Conservation (phyloP, 2,113 vertebrate species). For the Todiramphus saurophagus region DNA sequence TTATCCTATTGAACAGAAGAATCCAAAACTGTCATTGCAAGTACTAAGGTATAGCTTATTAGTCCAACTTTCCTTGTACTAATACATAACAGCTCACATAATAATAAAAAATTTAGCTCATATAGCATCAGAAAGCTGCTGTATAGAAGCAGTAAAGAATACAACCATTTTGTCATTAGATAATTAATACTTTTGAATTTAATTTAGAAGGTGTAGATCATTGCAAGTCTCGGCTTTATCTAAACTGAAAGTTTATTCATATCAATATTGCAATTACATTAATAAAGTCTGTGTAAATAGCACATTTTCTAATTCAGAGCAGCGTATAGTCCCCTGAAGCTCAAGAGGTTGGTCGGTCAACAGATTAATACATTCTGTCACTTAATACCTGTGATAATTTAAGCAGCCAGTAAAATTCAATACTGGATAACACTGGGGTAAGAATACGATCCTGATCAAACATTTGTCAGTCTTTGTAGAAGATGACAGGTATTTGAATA, state of each 20-base stretch:
- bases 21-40: background rate
- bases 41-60: background rate
- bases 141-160: background rate
- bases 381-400: constrained; percentile 75
- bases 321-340: background rate
- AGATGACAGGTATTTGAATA: constrained; percentile 77
- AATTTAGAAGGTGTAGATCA: background rate
- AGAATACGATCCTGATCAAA: constrained; percentile 73
- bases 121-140: background rate
- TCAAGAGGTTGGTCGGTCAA: constrained; percentile 43
- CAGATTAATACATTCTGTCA: constrained; percentile 80
- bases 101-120: background rate
- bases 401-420: constrained; percentile 64
- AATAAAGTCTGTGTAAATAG: constrained; percentile 5
- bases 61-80: background rate
- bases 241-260: background rate
- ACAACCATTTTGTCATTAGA: background rate
- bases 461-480: constrained; percentile 75
- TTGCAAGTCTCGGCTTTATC: background rate
- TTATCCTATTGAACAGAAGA: background rate
- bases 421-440: constrained; percentile 46
- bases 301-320: constrained; percentile 43
- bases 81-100: background rate
- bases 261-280: background rate
- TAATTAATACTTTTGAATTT: background rate